These are phyloP conservation scores for Lycaena phlaeas DNA, from an alignment of 2,888 invertebrate species.

Conservation along the genomic window DNA sequence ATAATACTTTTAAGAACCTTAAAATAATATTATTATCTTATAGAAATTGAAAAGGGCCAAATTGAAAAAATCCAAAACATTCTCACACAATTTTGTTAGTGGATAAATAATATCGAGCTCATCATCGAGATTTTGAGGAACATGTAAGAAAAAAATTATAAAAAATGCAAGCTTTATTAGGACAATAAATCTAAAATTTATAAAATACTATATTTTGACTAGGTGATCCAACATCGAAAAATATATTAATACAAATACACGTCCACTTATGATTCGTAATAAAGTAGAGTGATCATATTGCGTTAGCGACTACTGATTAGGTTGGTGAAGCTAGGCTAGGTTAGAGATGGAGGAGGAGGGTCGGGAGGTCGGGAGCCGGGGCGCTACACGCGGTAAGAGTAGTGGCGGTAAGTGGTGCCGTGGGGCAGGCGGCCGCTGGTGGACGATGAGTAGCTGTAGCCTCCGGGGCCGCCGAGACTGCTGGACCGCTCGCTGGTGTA, in stretches of 20 bases:
- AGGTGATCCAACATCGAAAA: slow-evolving; percentile 48
- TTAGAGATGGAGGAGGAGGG: slow-evolving; percentile 28
- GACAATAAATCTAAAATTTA: slow-evolving; percentile 67
- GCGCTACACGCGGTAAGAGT: slow-evolving; percentile 87
- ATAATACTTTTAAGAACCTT: not conserved
- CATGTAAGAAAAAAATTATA: slow-evolving; percentile 43
- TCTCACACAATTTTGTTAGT: slow-evolving; percentile 1
- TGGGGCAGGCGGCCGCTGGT: slow-evolving; percentile 86
- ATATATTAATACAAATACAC: slow-evolving; percentile 39
- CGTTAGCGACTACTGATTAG: slow-evolving; percentile 67
- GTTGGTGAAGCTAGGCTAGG: slow-evolving; percentile 30
- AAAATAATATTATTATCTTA: not conserved
- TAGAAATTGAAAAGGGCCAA: not conserved
- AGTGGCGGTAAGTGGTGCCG: slow-evolving; percentile 88
- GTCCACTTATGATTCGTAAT: slow-evolving; percentile 45
- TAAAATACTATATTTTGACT: slow-evolving; percentile 36
- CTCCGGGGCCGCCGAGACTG: slow-evolving; percentile 83
- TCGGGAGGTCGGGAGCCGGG: slow-evolving; percentile 35
- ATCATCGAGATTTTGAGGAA: slow-evolving; percentile 43
- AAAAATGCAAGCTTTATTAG: slow-evolving; percentile 71
- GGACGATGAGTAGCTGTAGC: slow-evolving; percentile 87
- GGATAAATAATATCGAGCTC: slow-evolving; percentile 37
- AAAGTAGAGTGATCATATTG: slow-evolving; percentile 63
- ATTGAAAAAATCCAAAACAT: not conserved
- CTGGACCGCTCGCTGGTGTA: slow-evolving; percentile 83